These are phyloP conservation scores for Lucilia sericata DNA, from an alignment of 1,140 invertebrate species.

Conservation along the genomic window DNA sequence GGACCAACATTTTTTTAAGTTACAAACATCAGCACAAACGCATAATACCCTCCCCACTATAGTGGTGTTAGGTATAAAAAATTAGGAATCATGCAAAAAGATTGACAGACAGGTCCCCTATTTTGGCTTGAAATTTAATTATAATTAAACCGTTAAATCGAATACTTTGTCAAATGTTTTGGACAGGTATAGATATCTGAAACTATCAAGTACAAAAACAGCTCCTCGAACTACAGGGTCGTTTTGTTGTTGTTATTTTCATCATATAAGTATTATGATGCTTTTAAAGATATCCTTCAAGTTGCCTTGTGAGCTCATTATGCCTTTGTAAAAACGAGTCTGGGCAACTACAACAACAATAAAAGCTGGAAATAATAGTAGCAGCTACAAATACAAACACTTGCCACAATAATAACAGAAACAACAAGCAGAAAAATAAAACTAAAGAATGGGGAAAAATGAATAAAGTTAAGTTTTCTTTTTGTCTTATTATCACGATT, in stretches of 20 bases:
- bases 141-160: no score
- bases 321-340: not conserved
- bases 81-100: no score
- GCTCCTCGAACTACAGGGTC: not conserved
- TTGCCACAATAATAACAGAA: not conserved
- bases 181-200: no score
- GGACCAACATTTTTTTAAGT: no score
- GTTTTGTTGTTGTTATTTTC: not conserved
- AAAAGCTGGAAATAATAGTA: not conserved
- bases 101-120: no score
- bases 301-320: conserved; percentile 23
- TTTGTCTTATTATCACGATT: conserved; percentile 22
- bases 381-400: not conserved
- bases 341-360: not conserved
- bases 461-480: not conserved
- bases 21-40: no score
- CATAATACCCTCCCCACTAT: no score
- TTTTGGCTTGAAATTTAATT: no score
- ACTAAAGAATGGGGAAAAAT: not conserved
- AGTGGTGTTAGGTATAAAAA: no score
- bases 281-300: conserved; percentile 27
- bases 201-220: no score
- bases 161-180: no score
- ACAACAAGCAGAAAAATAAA: not conserved
- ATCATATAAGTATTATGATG: not conserved